Conservation (phyloP, 2,113 vertebrate genomes). For the Otis tarda region DNA sequence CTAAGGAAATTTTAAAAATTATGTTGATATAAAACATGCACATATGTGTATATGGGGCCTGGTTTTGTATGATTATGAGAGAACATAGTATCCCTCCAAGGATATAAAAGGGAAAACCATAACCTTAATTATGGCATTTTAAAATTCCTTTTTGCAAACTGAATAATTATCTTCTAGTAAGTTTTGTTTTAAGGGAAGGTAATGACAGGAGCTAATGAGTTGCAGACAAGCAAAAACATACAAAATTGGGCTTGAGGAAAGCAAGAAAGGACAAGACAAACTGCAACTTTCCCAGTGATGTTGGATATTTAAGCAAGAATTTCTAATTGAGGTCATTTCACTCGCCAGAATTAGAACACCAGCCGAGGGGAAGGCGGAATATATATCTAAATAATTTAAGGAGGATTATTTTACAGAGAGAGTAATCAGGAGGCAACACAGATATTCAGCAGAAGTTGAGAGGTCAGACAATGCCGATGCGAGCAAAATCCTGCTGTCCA, state of each 20-base stretch:
- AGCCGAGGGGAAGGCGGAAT: slow-evolving; percentile 30
- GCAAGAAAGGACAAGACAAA: not conserved
- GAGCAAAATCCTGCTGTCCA: slow-evolving; percentile 16
- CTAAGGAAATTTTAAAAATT: not conserved
- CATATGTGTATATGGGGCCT: not conserved
- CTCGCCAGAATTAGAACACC: slow-evolving; percentile 43
- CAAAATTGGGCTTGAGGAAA: slow-evolving; percentile 8
- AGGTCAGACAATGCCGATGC: not conserved
- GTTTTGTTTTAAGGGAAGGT: slow-evolving; percentile 34
- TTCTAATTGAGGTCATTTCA: slow-evolving; percentile 63
- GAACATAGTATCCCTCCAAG: not conserved
- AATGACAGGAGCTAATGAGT: slow-evolving; percentile 32
- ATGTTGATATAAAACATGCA: not conserved
- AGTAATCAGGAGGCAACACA: slow-evolving; percentile 26
- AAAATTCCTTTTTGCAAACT: not conserved
- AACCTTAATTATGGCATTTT: slow-evolving; percentile 17
- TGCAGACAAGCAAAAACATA: not conserved
- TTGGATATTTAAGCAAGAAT: slow-evolving; percentile 52
- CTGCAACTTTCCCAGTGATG: not conserved
- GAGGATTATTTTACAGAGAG: slow-evolving; percentile 57
- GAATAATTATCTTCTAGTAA: slow-evolving; percentile 14
- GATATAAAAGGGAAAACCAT: slow-evolving; percentile 3
- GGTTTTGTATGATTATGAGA: not conserved
- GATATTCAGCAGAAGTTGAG: slow-evolving; percentile 23
- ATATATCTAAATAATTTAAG: slow-evolving; percentile 64